Evolutionary conservation across 2,888 invertebrate genomes (phyloP), one percentile per base, ranked within the genome.

Genomic region (Pollenia angustigena): DNA sequence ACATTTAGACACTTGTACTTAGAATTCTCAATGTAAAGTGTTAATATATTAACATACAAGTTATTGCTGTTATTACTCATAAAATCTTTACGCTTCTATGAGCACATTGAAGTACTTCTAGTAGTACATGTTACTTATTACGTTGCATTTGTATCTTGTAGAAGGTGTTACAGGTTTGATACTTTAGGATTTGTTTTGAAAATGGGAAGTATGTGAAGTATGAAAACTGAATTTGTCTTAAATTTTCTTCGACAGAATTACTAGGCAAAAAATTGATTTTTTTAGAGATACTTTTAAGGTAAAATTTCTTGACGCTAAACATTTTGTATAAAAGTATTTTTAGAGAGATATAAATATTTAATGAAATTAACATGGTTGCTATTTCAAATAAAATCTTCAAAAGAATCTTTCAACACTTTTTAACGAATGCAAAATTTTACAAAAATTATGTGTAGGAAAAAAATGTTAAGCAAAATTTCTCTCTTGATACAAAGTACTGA

Each of bases 11-110:
- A 52, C 16, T 52, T 54, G 32, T 40, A 54, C 52, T 58, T 58
- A 71, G 14, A 69, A 62, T 32, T 71, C 68, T 81, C 76, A 84
- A 78, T 87, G 83, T 2, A 84, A 32, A 84, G 83, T 84, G 81
- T 84, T 84, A 84, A 82, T 81, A 66, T 56, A 74, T 52, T 16
- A 56, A 44, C 44, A 69, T 83, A 56, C 44, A 56, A 54, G 52
- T 60, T 64, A n/a, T 80, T 64, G 42, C 76, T 76, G 75, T 75
- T 85, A 62, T 64, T 71, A 81, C 71, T 75, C 81, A 85, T 76
- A 78, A 78, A 81, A 81, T 85, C 85, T 85, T 85, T 50, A 87
- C 85, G 87, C 85, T 87, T 85, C 78, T 81, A 14, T 87, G 64
- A 85, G 42, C 87, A 85, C 82, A 72, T 75, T 76, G 72, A 83